Evolutionary conservation across 2,888 invertebrate genomes (phyloP).

Genomic region (Euplagia quadripunctaria): DNA sequence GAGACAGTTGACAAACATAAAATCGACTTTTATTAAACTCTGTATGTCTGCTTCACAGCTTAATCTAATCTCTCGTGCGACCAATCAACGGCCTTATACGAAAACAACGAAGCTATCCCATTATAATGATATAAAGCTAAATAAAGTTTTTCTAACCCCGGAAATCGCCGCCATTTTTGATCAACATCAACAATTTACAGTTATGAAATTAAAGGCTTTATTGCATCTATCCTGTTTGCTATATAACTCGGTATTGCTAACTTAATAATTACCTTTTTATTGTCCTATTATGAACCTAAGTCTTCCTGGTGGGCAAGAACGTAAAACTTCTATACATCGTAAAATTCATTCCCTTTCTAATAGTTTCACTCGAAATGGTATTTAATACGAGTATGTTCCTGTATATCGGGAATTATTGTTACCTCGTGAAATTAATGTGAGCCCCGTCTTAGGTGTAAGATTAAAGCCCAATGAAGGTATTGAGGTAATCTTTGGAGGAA

Average conservation of each 20-base stretch:
- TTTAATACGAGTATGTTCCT: conserved; percentile 40
- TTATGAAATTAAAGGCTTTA: conserved; percentile 48
- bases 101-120: background rate
- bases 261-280: conserved; percentile 57
- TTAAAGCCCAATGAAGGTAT: conserved; percentile 13
- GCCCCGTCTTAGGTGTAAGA: conserved; percentile 10
- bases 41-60: background rate
- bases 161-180: conserved; percentile 16
- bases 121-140: conserved; percentile 7
- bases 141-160: conserved; percentile 17
- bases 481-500: conserved; percentile 13
- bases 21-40: background rate
- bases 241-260: conserved; percentile 46
- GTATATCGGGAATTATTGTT: conserved; percentile 47
- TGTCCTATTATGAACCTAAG: conserved; percentile 39
- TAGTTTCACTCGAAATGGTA: conserved; percentile 44
- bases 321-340: conserved; percentile 43
- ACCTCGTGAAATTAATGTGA: conserved; percentile 39
- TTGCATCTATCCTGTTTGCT: conserved; percentile 39
- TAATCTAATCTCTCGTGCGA: background rate
- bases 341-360: conserved; percentile 49
- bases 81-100: conserved; percentile 6
- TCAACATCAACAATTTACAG: conserved; percentile 42
- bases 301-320: conserved; percentile 50
- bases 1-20: background rate